Conservation (phyloP, 1,140 invertebrate species). For the Monochamus saltuarius region DNA sequence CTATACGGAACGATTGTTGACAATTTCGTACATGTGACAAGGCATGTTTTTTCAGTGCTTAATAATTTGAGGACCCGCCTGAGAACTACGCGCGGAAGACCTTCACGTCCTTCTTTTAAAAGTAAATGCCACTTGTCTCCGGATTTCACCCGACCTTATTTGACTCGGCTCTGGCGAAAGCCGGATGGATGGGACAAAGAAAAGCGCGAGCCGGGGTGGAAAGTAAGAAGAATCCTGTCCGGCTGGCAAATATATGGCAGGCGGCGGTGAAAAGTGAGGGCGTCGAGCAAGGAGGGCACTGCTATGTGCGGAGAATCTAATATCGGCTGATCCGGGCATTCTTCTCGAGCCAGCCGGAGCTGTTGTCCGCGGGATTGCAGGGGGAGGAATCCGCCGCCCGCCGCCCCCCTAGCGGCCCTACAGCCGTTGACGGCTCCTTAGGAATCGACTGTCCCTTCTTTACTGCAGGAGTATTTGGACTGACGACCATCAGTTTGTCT, state of each 20-base stretch:
- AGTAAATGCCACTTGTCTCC: too few relatives aligned
- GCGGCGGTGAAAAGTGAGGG: constrained; percentile 10
- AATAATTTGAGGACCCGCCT: too few relatives aligned
- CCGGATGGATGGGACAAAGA: not conserved
- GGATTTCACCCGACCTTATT: too few relatives aligned
- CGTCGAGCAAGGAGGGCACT: constrained; percentile 1
- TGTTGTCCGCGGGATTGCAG: constrained; percentile 45
- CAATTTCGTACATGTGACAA: too few relatives aligned
- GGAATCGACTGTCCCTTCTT: too few relatives aligned
- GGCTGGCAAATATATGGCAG: constrained; percentile 7
- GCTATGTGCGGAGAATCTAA: constrained; percentile 40
- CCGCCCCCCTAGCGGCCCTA: constrained; percentile 15
- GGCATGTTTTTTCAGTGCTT: too few relatives aligned
- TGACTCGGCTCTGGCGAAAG: not conserved
- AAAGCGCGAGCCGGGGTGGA: not conserved
- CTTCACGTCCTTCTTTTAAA: too few relatives aligned
- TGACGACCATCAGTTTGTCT: too few relatives aligned
- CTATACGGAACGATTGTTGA: too few relatives aligned
- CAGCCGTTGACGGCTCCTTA: constrained; percentile 2
- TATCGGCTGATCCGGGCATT: constrained; percentile 45
- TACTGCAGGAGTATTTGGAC: too few relatives aligned
- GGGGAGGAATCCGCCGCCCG: constrained; percentile 35
- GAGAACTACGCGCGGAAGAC: too few relatives aligned
- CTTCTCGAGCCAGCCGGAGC: constrained; percentile 38
- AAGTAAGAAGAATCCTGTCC: constrained; percentile 6